Percentiles rank a stretch among this genome's conserved stretches.
Conservation (phyloP, 2,113 vertebrate genomes). For the Myrmecophaga tridactyla region DNA sequence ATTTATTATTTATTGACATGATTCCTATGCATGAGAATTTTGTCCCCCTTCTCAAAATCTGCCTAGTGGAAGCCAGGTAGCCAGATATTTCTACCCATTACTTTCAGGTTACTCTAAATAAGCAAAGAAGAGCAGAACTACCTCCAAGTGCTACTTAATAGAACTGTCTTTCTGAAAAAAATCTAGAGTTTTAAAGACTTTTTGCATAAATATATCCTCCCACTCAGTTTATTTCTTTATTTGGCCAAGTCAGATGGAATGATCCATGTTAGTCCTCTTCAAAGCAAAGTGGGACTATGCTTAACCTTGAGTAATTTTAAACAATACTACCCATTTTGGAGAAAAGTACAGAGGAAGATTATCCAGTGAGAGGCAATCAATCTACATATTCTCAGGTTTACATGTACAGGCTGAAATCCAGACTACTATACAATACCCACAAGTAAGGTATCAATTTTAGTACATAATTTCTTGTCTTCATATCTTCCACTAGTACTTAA, state of each 20-base stretch:
- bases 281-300: background rate
- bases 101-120: background rate
- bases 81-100: background rate
- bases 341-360: accelerated
- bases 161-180: background rate
- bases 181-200: background rate
- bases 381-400: background rate
- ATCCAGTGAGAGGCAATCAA: background rate
- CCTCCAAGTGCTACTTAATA: background rate
- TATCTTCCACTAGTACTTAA: constrained; percentile 12
- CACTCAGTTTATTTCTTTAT: background rate
- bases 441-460: background rate
- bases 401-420: background rate
- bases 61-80: background rate
- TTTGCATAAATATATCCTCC: background rate
- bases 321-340: background rate
- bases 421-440: background rate
- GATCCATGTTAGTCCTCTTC: background rate
- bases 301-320: background rate
- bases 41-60: background rate
- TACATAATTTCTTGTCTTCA: background rate
- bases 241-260: background rate
- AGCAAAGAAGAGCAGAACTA: background rate
- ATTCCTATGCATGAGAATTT: background rate
- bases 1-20: background rate